phyloP scores from a whole-genome alignment of 2,888 invertebrate species.

The Capitulum mitella region DNA sequence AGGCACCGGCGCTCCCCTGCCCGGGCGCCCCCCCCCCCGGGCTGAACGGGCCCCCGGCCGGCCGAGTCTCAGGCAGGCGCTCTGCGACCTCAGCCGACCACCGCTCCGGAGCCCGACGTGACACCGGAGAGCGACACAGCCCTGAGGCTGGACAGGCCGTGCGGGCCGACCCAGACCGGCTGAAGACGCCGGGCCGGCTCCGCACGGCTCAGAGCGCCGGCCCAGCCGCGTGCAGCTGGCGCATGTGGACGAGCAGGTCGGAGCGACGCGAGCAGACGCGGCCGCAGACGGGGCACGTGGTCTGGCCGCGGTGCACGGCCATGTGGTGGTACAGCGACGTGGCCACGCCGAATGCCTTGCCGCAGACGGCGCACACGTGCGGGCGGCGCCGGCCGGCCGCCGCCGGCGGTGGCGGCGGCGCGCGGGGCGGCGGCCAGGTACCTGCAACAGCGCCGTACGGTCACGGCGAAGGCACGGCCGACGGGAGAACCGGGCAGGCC shows the following conservation, averaged over 20 bases:
- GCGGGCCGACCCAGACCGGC: too few species aligned
- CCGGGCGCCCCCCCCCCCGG: too few species aligned
- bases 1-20: too few species aligned
- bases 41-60: too few species aligned
- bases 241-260: not conserved
- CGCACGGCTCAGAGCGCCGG: too few species aligned
- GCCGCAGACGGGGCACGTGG: not conserved
- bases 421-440: not conserved
- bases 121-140: too few species aligned
- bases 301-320: not conserved
- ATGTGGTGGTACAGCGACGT: not conserved
- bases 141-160: too few species aligned
- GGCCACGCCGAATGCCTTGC: not conserved
- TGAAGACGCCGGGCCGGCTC: too few species aligned
- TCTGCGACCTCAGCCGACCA: too few species aligned
- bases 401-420: not conserved
- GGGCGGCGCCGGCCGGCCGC: not conserved
- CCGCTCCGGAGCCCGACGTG: too few species aligned
- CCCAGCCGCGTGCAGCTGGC: not conserved
- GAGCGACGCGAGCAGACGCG: not conserved
- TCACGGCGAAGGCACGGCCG: not conserved
- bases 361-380: not conserved
- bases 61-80: too few species aligned
- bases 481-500: not conserved
- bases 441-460: not conserved